Conservation (phyloP, 64 coral and sea anemone species). For the Astreopora myriophthalma region DNA sequence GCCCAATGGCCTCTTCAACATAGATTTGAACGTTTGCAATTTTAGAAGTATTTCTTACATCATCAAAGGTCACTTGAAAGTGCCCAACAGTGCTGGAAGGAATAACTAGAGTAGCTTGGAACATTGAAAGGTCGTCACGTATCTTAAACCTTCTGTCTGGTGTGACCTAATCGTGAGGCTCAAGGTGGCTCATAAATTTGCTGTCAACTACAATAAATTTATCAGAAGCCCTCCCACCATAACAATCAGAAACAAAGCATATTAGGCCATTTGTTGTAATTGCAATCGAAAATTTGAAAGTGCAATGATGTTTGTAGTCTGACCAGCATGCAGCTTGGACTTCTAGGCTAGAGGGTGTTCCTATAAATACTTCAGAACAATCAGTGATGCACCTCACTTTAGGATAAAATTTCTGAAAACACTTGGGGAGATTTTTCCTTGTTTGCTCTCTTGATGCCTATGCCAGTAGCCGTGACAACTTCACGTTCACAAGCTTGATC, state of each 20-base stretch:
- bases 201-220: background rate
- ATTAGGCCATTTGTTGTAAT: background rate
- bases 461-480: too few species aligned
- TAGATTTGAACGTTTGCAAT: background rate
- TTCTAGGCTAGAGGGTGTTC: too few species aligned
- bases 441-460: too few species aligned
- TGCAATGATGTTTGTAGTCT: background rate
- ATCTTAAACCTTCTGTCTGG: conserved; percentile 12
- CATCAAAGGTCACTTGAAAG: background rate
- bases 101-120: background rate
- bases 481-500: too few species aligned
- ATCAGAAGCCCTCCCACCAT: conserved; percentile 7
- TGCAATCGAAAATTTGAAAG: background rate
- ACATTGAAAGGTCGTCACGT: background rate
- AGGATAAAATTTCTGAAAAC: too few species aligned
- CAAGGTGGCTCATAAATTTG: background rate
- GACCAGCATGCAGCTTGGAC: too few species aligned
- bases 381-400: too few species aligned
- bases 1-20: background rate
- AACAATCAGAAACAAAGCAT: background rate
- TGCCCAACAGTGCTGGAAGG: background rate
- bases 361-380: too few species aligned
- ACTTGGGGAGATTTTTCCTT: too few species aligned
- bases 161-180: background rate
- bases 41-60: background rate